Evolutionary conservation across 2,888 invertebrate genomes (phyloP).

Genomic region (Lapara coniferarum): DNA sequence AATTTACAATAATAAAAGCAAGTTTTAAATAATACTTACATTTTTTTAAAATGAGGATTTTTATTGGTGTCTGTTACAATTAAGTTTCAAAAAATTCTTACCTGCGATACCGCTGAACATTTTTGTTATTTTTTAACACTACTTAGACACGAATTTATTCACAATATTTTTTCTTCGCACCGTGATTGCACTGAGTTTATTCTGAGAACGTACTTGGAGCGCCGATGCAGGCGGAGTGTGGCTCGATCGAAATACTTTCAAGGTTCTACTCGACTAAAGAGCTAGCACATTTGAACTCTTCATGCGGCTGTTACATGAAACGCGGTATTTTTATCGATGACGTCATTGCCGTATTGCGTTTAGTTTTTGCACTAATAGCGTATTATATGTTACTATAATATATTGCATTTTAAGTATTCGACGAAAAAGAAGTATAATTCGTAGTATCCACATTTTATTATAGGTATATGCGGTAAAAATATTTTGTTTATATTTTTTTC

Average conservation of each 20-base stretch:
- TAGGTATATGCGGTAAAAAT: neutral
- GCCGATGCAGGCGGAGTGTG: constrained; percentile 51
- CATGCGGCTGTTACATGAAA: constrained; percentile 53
- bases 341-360: constrained; percentile 64
- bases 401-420: neutral
- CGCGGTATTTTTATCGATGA: constrained; percentile 71
- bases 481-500: neutral
- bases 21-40: constrained; percentile 12
- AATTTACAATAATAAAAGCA: constrained; percentile 1
- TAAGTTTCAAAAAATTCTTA: constrained; percentile 42
- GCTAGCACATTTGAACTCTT: constrained; percentile 48
- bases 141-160: constrained; percentile 27
- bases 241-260: constrained; percentile 60
- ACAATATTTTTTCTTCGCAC: constrained; percentile 42
- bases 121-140: constrained; percentile 47
- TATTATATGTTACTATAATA: neutral
- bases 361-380: constrained; percentile 46
- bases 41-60: neutral
- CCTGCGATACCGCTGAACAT: constrained; percentile 82
- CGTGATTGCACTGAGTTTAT: constrained; percentile 33
- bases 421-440: too few relatives aligned
- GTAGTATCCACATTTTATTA: neutral
- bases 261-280: constrained; percentile 53
- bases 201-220: constrained; percentile 38
- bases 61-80: neutral